phyloP scores from a whole-genome alignment of 2,888 invertebrate genomes.

The Mythimna impura region DNA sequence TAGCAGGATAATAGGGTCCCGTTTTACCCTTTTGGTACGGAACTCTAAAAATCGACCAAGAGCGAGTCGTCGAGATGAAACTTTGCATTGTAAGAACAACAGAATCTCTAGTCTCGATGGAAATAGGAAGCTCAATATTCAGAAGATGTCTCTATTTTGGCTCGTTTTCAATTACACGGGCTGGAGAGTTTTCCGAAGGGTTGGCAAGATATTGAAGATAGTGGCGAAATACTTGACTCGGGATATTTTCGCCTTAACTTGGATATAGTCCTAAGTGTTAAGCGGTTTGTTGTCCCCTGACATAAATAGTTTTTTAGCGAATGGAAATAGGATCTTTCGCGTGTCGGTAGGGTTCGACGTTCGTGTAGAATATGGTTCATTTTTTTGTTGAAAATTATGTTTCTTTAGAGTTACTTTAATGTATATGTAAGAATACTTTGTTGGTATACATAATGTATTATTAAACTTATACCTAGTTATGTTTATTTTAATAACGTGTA shows the following conservation, averaged over 20 bases:
- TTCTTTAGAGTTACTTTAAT: too few species aligned
- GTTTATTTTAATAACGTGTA: too few species aligned
- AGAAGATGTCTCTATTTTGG: constrained; percentile 5
- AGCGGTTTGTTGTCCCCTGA: constrained; percentile 11
- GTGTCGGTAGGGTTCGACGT: background rate
- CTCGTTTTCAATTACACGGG: constrained; percentile 26
- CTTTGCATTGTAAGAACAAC: constrained; percentile 37
- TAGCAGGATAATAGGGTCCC: too few species aligned
- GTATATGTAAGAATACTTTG: too few species aligned
- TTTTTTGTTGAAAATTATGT: background rate
- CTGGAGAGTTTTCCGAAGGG: constrained; percentile 22
- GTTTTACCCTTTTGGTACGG: too few species aligned
- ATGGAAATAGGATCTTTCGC: constrained; percentile 7
- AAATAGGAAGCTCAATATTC: constrained; percentile 20
- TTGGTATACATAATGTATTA: too few species aligned
- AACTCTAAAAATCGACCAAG: background rate
- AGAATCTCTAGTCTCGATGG: constrained; percentile 21
- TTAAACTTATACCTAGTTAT: too few species aligned
- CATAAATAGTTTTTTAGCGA: constrained; percentile 13
- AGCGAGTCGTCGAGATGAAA: constrained; percentile 28
- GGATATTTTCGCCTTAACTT: constrained; percentile 9
- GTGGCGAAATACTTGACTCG: background rate
- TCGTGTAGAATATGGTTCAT: background rate
- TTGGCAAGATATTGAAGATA: constrained; percentile 17
- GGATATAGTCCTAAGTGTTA: constrained; percentile 21